These are phyloP conservation scores for Chionoecetes opilio DNA, from an alignment of 1,140 invertebrate species.

Conservation along the genomic window DNA sequence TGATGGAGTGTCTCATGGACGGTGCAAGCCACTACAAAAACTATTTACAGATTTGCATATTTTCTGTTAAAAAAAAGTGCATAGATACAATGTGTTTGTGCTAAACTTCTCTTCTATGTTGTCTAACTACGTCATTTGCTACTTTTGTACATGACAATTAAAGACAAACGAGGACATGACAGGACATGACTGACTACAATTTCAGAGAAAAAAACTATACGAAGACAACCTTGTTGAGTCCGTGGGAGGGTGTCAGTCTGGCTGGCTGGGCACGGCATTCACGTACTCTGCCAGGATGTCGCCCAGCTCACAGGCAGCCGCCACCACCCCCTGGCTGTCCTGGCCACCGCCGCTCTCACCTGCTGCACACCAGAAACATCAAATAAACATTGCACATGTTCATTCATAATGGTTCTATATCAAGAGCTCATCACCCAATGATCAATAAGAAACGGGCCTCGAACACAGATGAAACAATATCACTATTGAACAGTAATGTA, in stretches of 20 bases:
- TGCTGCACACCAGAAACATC: conserved; percentile 11
- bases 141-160: not conserved
- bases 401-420: too few relatives aligned
- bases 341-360: not conserved
- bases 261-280: conserved; percentile 67
- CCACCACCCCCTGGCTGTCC: conserved; percentile 62
- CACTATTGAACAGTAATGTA: too few relatives aligned
- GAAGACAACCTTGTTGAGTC: too few relatives aligned
- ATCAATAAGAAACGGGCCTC: too few relatives aligned
- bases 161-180: not conserved
- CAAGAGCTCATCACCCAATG: too few relatives aligned
- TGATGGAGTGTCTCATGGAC: not conserved
- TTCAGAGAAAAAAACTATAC: not conserved
- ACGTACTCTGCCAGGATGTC: conserved; percentile 79
- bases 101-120: not conserved
- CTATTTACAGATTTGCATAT: not conserved
- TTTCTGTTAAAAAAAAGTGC: not conserved
- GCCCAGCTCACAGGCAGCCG: conserved; percentile 73
- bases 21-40: not conserved
- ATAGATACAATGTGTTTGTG: not conserved
- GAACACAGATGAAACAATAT: too few relatives aligned
- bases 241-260: not conserved
- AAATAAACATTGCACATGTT: too few relatives aligned
- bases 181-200: not conserved
- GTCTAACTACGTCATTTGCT: not conserved